Conservation (phyloP, 2,797 vertebrate species). For the Acanthurus leucopareius region DNA sequence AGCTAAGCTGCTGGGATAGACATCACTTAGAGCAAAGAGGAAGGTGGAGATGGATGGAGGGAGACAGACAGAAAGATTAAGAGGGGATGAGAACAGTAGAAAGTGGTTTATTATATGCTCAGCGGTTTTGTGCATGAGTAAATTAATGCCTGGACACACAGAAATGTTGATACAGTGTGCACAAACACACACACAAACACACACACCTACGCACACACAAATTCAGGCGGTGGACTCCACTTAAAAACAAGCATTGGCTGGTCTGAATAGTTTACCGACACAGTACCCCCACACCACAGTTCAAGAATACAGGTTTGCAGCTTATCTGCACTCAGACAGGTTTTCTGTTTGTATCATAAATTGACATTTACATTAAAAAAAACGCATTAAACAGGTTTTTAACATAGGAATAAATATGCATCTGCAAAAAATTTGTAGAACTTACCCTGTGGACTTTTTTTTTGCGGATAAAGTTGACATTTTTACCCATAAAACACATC, state of each 20-base stretch:
- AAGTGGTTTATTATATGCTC: conserved; percentile 26
- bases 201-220: background rate
- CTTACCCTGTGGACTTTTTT: background rate
- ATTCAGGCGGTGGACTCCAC: background rate
- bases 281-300: background rate
- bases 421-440: background rate
- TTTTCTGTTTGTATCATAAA: background rate
- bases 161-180: background rate
- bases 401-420: too few relatives aligned
- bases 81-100: background rate
- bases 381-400: too few relatives aligned
- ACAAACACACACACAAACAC: background rate
- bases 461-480: too few relatives aligned
- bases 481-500: background rate
- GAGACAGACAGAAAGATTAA: conserved; percentile 7
- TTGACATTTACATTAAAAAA: background rate
- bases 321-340: background rate
- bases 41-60: conserved; percentile 43
- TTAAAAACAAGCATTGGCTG: background rate
- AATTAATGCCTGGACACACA: background rate
- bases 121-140: conserved; percentile 4
- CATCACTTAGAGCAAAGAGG: conserved; percentile 48
- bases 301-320: background rate
- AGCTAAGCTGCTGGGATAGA: conserved; percentile 51
- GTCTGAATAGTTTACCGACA: too few relatives aligned